A percentile compares a stretch with the other conserved stretches of the same genome.
phyloP scores from a whole-genome alignment of 2,113 vertebrate species.

The Sinocyclocheilus anshuiensis region DNA sequence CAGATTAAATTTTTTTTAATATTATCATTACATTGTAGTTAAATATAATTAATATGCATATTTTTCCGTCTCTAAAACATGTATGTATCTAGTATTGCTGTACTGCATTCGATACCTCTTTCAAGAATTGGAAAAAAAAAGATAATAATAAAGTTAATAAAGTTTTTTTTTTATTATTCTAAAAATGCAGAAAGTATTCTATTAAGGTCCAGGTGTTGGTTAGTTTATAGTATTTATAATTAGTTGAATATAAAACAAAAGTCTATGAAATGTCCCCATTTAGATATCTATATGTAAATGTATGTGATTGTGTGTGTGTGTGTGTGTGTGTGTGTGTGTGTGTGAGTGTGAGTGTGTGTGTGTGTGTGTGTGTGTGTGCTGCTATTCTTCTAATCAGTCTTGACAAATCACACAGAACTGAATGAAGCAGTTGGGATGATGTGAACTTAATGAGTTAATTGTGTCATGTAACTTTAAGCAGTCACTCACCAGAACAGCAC shows the following conservation, averaged over 20 bases:
- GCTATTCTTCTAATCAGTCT: background rate
- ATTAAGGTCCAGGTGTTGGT: too few relatives aligned
- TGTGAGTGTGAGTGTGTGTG: background rate
- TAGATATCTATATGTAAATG: too few relatives aligned
- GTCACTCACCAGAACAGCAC: conserved; percentile 82
- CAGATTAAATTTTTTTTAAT: background rate
- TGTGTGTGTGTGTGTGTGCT: background rate
- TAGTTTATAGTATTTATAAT: too few relatives aligned
- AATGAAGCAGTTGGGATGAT: background rate
- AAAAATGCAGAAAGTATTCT: too few relatives aligned
- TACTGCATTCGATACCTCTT: too few relatives aligned
- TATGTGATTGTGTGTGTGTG: too few relatives aligned
- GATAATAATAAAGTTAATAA: too few relatives aligned
- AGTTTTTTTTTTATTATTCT: too few relatives aligned
- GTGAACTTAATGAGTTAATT: background rate
- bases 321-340: too few relatives aligned
- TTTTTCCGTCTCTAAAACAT: background rate
- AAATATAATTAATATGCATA: background rate
- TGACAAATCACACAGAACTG: background rate
- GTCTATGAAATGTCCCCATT: too few relatives aligned
- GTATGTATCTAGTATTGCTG: background rate
- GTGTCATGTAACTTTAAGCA: background rate
- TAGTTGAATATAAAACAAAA: too few relatives aligned
- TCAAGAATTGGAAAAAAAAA: too few relatives aligned
- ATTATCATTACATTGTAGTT: background rate